Conservation (phyloP, 64 coral and sea anemone species). For the Dendrophyllia cribrosa region DNA sequence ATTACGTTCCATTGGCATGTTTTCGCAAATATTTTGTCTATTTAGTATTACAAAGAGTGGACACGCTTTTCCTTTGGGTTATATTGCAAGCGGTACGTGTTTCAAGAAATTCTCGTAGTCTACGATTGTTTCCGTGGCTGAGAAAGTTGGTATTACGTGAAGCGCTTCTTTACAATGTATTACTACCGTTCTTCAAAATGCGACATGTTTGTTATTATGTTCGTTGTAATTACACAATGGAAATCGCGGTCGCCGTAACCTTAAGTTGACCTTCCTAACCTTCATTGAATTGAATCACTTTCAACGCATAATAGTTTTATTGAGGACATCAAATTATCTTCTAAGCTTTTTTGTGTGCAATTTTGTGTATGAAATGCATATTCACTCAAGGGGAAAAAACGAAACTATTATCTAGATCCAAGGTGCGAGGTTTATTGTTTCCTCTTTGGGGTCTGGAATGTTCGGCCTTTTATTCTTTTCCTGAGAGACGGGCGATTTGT, state of each 20-base stretch:
- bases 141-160: neutral
- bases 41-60: too few relatives aligned
- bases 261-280: constrained; percentile 56
- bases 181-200: neutral
- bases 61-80: neutral
- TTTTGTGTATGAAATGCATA: constrained; percentile 25
- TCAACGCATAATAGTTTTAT: constrained; percentile 64
- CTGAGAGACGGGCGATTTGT: neutral
- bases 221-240: constrained; percentile 27
- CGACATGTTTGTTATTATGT: constrained; percentile 7
- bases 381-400: constrained; percentile 22
- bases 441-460: neutral
- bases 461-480: neutral
- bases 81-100: constrained; percentile 13
- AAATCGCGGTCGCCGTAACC: neutral
- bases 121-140: neutral
- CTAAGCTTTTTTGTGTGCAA: constrained; percentile 21
- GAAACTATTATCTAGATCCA: constrained; percentile 21
- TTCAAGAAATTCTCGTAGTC: neutral
- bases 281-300: constrained; percentile 47
- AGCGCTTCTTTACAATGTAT: neutral
- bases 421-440: constrained; percentile 65
- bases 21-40: constrained; percentile 8
- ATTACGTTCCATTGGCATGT: neutral
- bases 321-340: constrained; percentile 49